phyloP scores from a whole-genome alignment of 1,140 invertebrate genomes.

The Drosophila busckii region DNA sequence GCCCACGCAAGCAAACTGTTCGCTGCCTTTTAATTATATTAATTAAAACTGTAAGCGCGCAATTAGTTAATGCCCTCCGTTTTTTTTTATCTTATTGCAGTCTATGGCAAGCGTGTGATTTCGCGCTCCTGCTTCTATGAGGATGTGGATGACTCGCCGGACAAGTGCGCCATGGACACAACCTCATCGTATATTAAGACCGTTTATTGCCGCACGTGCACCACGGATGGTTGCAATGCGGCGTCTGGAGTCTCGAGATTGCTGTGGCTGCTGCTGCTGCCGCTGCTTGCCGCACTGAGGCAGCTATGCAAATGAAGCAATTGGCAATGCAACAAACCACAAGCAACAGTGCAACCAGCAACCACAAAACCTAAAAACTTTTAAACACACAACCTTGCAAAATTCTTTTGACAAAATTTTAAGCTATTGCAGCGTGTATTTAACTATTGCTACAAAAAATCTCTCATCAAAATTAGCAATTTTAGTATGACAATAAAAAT shows the following conservation, averaged over 20 bases:
- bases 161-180: slow-evolving; percentile 70
- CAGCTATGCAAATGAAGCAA: slow-evolving; percentile 61
- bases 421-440: too few relatives aligned
- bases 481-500: too few relatives aligned
- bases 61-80: slow-evolving; percentile 25
- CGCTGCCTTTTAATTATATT: slow-evolving; percentile 15
- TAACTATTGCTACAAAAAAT: too few relatives aligned
- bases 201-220: slow-evolving; percentile 76
- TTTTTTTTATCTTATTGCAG: slow-evolving; percentile 44
- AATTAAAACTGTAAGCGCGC: slow-evolving; percentile 48
- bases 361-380: slow-evolving; percentile 6
- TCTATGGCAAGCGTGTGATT: slow-evolving; percentile 77
- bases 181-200: slow-evolving; percentile 78
- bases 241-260: slow-evolving; percentile 33
- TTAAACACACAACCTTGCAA: too few relatives aligned
- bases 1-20: too few relatives aligned
- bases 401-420: too few relatives aligned
- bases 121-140: slow-evolving; percentile 78
- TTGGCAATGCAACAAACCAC: slow-evolving; percentile 31
- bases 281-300: slow-evolving; percentile 44
- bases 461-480: too few relatives aligned
- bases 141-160: slow-evolving; percentile 69
- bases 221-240: slow-evolving; percentile 73
- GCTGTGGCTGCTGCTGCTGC: slow-evolving; percentile 35
- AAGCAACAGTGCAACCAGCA: slow-evolving; percentile 18